Percentiles rank a stretch among this genome's conserved stretches.
Conservation (phyloP, 2,888 invertebrate species). For the Drosophila formosana region DNA sequence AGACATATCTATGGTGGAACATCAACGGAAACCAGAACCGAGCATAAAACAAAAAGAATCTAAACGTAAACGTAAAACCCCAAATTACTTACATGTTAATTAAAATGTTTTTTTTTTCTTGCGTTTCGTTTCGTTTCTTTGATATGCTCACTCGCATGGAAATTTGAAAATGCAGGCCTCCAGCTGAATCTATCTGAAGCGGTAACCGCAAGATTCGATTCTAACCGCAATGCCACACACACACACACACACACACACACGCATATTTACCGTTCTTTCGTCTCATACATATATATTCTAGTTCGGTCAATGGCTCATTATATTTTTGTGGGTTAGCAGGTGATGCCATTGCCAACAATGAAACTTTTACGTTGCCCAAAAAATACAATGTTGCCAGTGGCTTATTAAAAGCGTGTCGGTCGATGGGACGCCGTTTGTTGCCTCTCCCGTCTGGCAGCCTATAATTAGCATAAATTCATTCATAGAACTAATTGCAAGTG, state of each 20-base stretch:
- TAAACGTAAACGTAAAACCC: conserved; percentile 49
- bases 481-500: conserved; percentile 77
- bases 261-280: conserved; percentile 62
- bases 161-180: conserved; percentile 52
- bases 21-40: conserved; percentile 43
- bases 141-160: conserved; percentile 68
- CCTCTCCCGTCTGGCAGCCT: conserved; percentile 43
- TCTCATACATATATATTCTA: conserved; percentile 10
- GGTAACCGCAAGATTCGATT: conserved; percentile 56
- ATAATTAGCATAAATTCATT: conserved; percentile 80
- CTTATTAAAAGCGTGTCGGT: conserved; percentile 78
- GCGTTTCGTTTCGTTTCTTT: conserved; percentile 26
- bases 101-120: conserved; percentile 61
- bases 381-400: conserved; percentile 30
- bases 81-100: conserved; percentile 70
- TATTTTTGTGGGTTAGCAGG: conserved; percentile 80
- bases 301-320: conserved; percentile 77
- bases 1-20: conserved; percentile 68
- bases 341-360: conserved; percentile 64
- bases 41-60: conserved; percentile 10
- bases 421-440: conserved; percentile 41
- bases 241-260: conserved; percentile 51
- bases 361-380: conserved; percentile 50
- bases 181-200: conserved; percentile 15
- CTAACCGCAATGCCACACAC: conserved; percentile 72